Conservation (phyloP, 2,797 vertebrate species). For the Hydrocynus forskahlii region DNA sequence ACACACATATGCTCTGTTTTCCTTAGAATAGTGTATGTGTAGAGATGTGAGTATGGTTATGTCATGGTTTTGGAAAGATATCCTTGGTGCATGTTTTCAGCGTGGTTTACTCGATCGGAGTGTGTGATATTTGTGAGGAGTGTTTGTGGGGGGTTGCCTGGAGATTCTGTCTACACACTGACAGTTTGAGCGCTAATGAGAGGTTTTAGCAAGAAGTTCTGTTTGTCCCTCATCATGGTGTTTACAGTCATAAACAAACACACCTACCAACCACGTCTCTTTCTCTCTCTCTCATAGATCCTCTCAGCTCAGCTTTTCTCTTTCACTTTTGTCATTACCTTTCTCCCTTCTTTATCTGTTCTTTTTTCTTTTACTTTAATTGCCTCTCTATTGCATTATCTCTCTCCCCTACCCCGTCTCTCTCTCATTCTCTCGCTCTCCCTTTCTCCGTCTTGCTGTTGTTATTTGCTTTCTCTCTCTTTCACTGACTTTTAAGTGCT, state of each 20-base stretch:
- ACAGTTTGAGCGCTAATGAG: constrained; percentile 6
- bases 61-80: not conserved
- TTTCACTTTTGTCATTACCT: not conserved
- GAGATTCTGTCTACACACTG: not conserved
- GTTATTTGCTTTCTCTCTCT: not conserved
- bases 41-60: not conserved
- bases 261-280: constrained; percentile 16
- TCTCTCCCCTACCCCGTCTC: not conserved
- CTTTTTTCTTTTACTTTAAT: not conserved
- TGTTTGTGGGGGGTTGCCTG: not conserved
- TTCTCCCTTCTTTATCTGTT: not conserved
- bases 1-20: constrained; percentile 31
- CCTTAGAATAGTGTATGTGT: constrained; percentile 1
- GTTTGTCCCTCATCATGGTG: constrained; percentile 25
- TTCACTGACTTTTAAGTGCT: no score
- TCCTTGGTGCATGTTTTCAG: not conserved
- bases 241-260: constrained; percentile 35
- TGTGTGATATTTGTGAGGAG: not conserved
- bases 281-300: not conserved
- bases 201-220: constrained; percentile 21
- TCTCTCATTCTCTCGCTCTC: not conserved
- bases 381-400: not conserved
- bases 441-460: not conserved
- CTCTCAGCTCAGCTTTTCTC: not conserved
- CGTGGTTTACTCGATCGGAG: not conserved